Base-by-base conservation (phyloP, 2,113 vertebrate genomes). In the Cyanoramphus novaezelandiae region DNA sequence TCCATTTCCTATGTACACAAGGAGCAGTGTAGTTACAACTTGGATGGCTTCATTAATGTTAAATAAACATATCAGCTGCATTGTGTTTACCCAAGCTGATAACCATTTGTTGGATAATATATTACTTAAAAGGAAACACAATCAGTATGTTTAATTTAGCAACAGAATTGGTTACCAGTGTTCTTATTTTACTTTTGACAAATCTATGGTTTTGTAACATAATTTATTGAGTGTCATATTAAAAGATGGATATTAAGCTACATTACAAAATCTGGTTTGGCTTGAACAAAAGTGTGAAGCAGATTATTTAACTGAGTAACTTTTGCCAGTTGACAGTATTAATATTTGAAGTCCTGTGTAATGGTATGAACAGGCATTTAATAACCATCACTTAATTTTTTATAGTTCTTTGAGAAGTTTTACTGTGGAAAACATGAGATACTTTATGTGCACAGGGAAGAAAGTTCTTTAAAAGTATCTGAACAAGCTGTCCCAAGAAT, bases 41-140 rank as follows among this genome's bases (percentile, higher is more conserved):
- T 77, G 37, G n/a, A 74, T 67, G 19, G 37, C 37, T 87, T 91
- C 81, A 83, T 92, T 92, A 74, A 65, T 77, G 46, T 86, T 92
- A 85, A 95, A 93, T 86, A 94, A 92, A 63, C 46, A 29, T 77
- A 29, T 43, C 49, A 43, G 24, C 64, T 86, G 28, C 43, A 71
- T 81, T 83, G 50, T 90, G 63, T 92, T 96, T 96, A 78, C 75
- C 50, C 82, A 94, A 71, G 50, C 85, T 78, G 68, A 77, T 93
- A 92, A 70, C 46, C 14, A 33, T 94, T 86, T 95, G 68, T 86
- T 86, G 82, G 43, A 18, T 88, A 60, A 86, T 85, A 80, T 3
- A 63, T 74, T 94, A 28, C 82, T 93, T 86, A 59, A 80, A 84
- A 84, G 47, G 47, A 76, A 84, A 71, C 39, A 78, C 17, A 35